Evolutionary conservation across 2,888 invertebrate species (phyloP).

Genomic region (Diadromus collaris): DNA sequence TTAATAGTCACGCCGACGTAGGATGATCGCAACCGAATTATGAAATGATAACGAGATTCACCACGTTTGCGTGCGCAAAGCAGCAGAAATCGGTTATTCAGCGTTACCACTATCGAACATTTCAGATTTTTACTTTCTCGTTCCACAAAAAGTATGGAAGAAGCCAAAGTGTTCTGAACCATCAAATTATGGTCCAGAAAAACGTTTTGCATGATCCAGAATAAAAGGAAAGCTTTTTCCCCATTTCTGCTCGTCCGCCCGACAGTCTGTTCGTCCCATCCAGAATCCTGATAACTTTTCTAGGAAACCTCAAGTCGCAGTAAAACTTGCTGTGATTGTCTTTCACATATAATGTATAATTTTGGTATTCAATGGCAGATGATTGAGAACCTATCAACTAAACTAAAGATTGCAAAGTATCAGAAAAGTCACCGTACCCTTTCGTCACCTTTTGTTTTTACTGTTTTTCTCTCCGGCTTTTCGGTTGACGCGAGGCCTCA

Average conservation of each 20-base stretch:
- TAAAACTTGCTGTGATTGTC: too few relatives aligned
- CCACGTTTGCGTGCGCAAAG: not conserved
- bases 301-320: too few relatives aligned
- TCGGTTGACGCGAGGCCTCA: not conserved
- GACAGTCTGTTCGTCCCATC: too few relatives aligned
- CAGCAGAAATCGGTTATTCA: not conserved
- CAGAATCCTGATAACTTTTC: too few relatives aligned
- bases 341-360: too few relatives aligned
- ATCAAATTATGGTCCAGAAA: too few relatives aligned
- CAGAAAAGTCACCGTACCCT: not conserved
- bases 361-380: too few relatives aligned
- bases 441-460: not conserved
- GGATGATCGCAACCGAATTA: not conserved
- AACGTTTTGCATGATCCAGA: too few relatives aligned
- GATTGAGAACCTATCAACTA: too few relatives aligned
- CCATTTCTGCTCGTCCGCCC: too few relatives aligned
- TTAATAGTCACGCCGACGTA: constrained; percentile 1
- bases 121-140: not conserved
- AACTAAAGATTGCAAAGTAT: not conserved
- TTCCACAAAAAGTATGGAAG: not conserved
- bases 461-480: not conserved
- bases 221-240: too few relatives aligned
- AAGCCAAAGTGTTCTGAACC: not conserved
- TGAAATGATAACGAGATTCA: not conserved
- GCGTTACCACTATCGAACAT: not conserved